These are phyloP conservation scores for Drosophila melanosoma DNA, from an alignment of 2,888 invertebrate genomes.

Conservation along the genomic window DNA sequence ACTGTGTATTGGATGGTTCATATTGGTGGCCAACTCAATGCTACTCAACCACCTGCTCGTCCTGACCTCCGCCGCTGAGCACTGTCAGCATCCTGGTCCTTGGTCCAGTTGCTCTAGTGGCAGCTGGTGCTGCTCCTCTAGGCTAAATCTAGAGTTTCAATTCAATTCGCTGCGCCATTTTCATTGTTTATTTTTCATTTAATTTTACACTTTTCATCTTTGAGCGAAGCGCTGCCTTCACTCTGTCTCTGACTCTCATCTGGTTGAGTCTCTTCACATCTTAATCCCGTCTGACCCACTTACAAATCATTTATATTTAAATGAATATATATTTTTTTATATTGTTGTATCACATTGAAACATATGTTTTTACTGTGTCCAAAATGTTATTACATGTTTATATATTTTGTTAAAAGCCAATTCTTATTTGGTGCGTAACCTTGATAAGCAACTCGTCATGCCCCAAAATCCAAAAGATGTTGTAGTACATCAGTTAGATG, in stretches of 20 bases:
- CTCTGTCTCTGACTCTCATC: not conserved
- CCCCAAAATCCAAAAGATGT: constrained; percentile 17
- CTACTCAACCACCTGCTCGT: constrained; percentile 22
- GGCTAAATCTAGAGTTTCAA: constrained; percentile 61
- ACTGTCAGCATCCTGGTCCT: not conserved
- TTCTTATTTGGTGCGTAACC: constrained; percentile 9
- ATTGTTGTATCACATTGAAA: not conserved
- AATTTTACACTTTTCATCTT: constrained; percentile 73
- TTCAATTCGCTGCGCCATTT: constrained; percentile 75
- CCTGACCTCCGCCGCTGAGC: not conserved
- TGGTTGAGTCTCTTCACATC: constrained; percentile 10
- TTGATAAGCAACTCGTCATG: constrained; percentile 20
- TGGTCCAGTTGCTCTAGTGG: not conserved
- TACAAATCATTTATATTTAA: too few relatives aligned
- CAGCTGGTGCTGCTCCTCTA: constrained; percentile 15
- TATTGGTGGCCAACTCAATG: constrained; percentile 12
- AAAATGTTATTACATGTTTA: not conserved
- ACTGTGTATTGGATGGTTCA: constrained; percentile 24
- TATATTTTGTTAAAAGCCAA: not conserved
- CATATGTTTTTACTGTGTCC: not conserved
- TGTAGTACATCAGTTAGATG: constrained; percentile 20
- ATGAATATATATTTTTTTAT: not conserved
- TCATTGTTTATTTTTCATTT: constrained; percentile 81
- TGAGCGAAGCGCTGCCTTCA: constrained; percentile 22
- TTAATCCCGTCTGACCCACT: not conserved